Conservation (phyloP, 2,797 vertebrate genomes). For the Xenopus petersii region DNA sequence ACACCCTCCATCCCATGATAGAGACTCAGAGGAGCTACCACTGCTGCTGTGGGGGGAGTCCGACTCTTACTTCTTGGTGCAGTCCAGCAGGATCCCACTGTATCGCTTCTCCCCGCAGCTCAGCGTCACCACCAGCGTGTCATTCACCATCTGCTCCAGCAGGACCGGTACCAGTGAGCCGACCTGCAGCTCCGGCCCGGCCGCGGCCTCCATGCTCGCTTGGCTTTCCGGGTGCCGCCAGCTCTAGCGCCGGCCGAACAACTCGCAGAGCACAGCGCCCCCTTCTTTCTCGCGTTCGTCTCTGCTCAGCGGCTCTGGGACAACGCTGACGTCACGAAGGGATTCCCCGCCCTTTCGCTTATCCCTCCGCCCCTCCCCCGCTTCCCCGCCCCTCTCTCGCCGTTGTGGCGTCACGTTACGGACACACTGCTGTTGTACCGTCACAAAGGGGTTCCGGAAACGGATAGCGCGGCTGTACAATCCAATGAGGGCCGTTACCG, state of each 20-base stretch:
- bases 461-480: background rate
- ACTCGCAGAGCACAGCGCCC: conserved; percentile 23
- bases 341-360: background rate
- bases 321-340: conserved; percentile 48
- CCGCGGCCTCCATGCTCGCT: conserved; percentile 82
- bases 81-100: conserved; percentile 90
- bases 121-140: conserved; percentile 90
- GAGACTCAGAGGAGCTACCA: too few relatives aligned
- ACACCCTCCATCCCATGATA: too few relatives aligned
- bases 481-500: too few relatives aligned
- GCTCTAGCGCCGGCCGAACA: conserved; percentile 25
- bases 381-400: background rate
- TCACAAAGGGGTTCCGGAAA: conserved; percentile 9
- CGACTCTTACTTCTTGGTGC: conserved; percentile 85
- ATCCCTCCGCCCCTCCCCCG: background rate
- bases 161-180: conserved; percentile 90
- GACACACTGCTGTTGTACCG: conserved; percentile 24
- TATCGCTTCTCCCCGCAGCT: conserved; percentile 81
- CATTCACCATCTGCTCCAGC: conserved; percentile 91
- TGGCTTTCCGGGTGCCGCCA: conserved; percentile 56
- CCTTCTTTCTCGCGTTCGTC: conserved; percentile 6
- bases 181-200: conserved; percentile 82
- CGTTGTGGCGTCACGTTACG: conserved; percentile 27
- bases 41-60: too few relatives aligned
- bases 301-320: background rate